Percentiles rank a stretch among this genome's conserved stretches.
These are phyloP conservation scores for Dermolepida albohirtum DNA, from an alignment of 2,888 invertebrate genomes.

Conservation along the genomic window DNA sequence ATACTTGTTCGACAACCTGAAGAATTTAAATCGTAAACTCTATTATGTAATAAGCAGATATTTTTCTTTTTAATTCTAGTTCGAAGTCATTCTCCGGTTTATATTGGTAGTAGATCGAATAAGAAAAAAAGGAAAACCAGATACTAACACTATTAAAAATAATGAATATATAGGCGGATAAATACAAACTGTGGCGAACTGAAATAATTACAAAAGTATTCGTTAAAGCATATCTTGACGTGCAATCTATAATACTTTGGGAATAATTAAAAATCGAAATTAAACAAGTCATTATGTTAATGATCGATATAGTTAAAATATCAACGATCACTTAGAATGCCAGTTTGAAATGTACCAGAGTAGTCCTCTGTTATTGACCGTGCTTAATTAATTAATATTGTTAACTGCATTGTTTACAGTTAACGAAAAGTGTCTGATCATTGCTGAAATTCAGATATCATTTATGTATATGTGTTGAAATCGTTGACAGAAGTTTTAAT, in stretches of 20 bases:
- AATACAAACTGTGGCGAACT: constrained; percentile 25
- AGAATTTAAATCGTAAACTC: too few species aligned
- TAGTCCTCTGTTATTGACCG: constrained; percentile 8
- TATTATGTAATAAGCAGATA: neutral
- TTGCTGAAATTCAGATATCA: constrained; percentile 9
- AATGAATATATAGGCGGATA: constrained; percentile 28
- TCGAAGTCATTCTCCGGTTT: neutral
- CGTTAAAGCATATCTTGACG: constrained; percentile 50
- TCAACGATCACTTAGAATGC: constrained; percentile 7
- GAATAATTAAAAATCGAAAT: constrained; percentile 42
- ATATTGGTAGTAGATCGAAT: neutral
- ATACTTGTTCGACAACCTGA: too few species aligned
- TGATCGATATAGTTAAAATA: constrained; percentile 19
- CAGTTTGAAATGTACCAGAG: neutral
- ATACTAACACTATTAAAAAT: constrained; percentile 33
- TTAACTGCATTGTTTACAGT: constrained; percentile 30
- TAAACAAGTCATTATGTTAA: constrained; percentile 41
- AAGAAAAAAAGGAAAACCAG: constrained; percentile 10
- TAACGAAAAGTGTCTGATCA: constrained; percentile 8
- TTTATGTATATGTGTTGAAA: constrained; percentile 17
- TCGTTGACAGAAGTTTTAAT: neutral
- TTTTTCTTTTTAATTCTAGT: neutral
- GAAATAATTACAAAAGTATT: constrained; percentile 42
- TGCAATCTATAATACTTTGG: constrained; percentile 49
- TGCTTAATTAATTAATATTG: constrained; percentile 20